phyloP scores from a whole-genome alignment of 2,888 invertebrate species.

The Cataglyphis cursor region DNA sequence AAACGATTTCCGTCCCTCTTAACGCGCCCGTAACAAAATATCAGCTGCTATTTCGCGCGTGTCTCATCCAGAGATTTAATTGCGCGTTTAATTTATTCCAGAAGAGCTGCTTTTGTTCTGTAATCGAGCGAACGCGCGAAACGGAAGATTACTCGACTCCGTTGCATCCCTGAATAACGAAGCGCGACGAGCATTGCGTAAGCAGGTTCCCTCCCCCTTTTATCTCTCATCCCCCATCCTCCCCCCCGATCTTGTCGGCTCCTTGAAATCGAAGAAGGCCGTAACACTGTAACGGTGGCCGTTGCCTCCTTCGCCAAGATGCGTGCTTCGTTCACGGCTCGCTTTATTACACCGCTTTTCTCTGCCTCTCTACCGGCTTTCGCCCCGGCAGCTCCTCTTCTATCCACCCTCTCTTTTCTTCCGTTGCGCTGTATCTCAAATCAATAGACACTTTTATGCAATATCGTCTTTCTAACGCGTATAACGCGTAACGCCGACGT shows the following conservation, averaged over 20 bases:
- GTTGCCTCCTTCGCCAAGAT: slow-evolving; percentile 60
- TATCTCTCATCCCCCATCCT: too few relatives aligned
- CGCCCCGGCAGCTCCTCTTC: slow-evolving; percentile 57
- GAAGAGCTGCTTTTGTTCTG: slow-evolving; percentile 23
- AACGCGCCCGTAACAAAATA: slow-evolving; percentile 41
- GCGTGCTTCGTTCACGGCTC: slow-evolving; percentile 73
- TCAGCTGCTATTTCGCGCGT: slow-evolving; percentile 15
- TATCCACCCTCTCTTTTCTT: slow-evolving; percentile 13
- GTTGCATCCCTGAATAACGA: slow-evolving; percentile 63
- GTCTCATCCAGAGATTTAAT: slow-evolving; percentile 46
- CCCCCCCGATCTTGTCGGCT: slow-evolving; percentile 69
- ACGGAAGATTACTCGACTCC: slow-evolving; percentile 51
- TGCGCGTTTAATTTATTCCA: slow-evolving; percentile 46
- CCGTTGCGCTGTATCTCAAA: slow-evolving; percentile 63
- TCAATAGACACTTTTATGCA: slow-evolving; percentile 70
- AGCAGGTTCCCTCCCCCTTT: slow-evolving; percentile 54
- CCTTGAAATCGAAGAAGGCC: slow-evolving; percentile 78
- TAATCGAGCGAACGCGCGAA: slow-evolving; percentile 24
- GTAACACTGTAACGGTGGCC: slow-evolving; percentile 69
- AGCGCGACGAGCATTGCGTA: slow-evolving; percentile 64
- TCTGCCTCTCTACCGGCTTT: slow-evolving; percentile 59
- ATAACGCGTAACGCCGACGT: slow-evolving; percentile 31
- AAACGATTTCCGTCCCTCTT: background rate
- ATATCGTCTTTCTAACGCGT: slow-evolving; percentile 65
- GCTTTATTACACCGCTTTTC: slow-evolving; percentile 75